These are phyloP conservation scores for Ardeotis arabs DNA, from an alignment of 2,113 vertebrate genomes.

Conservation along the genomic window DNA sequence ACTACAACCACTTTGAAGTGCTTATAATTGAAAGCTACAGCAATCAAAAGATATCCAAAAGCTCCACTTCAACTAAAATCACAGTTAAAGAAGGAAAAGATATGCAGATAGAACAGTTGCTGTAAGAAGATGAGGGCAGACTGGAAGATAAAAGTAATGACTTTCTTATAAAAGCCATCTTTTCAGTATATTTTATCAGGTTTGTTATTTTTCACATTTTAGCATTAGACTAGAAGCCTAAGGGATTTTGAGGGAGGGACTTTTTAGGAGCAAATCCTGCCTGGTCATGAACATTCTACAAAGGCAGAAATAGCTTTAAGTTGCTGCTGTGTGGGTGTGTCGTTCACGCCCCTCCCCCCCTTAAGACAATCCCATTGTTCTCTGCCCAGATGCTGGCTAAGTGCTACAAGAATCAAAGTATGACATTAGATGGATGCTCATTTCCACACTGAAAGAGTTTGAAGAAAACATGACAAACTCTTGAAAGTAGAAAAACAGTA, in stretches of 20 bases:
- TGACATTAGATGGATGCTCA: neutral
- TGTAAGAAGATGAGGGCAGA: neutral
- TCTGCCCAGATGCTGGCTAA: neutral
- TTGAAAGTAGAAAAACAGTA: neutral
- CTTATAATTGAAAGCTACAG: neutral
- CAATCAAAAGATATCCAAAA: neutral
- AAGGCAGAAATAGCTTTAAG: neutral
- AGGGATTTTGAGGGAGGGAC: accelerated
- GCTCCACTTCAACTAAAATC: neutral
- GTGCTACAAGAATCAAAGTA: neutral
- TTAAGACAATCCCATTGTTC: neutral
- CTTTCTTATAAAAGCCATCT: neutral
- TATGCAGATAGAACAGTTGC: neutral
- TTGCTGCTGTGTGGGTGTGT: neutral
- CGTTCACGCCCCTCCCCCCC: too few species aligned
- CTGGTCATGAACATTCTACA: neutral
- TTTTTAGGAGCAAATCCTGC: neutral
- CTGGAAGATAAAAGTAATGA: neutral
- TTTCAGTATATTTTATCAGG: neutral
- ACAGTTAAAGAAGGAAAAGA: neutral
- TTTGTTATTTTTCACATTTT: neutral
- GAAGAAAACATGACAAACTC: neutral
- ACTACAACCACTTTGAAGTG: neutral
- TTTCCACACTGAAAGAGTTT: neutral
- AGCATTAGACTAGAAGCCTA: neutral